Evolutionary conservation across 1,140 invertebrate genomes (phyloP).

Genomic region (Episyrphus balteatus): DNA sequence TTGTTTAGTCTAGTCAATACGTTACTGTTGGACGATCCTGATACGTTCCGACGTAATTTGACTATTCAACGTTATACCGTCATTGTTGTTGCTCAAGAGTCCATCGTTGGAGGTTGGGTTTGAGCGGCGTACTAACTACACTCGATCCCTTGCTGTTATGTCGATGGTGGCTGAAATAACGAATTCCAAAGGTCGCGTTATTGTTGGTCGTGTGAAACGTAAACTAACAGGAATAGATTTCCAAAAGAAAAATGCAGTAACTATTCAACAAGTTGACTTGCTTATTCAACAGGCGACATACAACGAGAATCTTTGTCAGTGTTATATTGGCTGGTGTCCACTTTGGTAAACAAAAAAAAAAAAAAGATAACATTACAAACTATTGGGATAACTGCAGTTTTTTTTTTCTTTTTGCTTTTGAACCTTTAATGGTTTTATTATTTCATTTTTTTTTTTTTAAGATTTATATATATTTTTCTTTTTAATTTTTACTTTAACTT

Average conservation of each 20-base stretch:
- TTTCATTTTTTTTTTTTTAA: too few relatives aligned
- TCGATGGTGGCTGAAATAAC: slow-evolving; percentile 79
- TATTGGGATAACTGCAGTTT: too few relatives aligned
- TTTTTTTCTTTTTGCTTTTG: too few relatives aligned
- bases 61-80: slow-evolving; percentile 94
- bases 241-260: slow-evolving; percentile 69
- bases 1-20: slow-evolving; percentile 98
- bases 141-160: slow-evolving; percentile 96
- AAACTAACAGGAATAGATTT: slow-evolving; percentile 93
- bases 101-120: slow-evolving; percentile 98
- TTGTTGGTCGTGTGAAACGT: slow-evolving; percentile 82
- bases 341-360: slow-evolving; percentile 26
- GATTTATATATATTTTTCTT: too few relatives aligned
- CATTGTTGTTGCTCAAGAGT: slow-evolving; percentile 96
- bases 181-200: slow-evolving; percentile 85
- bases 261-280: slow-evolving; percentile 86
- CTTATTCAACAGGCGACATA: slow-evolving; percentile 90
- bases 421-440: too few relatives aligned
- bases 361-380: not conserved
- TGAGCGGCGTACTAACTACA: slow-evolving; percentile 96
- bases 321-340: slow-evolving; percentile 64
- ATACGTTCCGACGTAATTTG: slow-evolving; percentile 90
- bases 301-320: too few relatives aligned
- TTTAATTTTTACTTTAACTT: too few relatives aligned
- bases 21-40: slow-evolving; percentile 81